Evolutionary conservation across 1,140 invertebrate genomes (phyloP), one percentile per base, ranked within the genome.

Genomic region (Ericerus pela): DNA sequence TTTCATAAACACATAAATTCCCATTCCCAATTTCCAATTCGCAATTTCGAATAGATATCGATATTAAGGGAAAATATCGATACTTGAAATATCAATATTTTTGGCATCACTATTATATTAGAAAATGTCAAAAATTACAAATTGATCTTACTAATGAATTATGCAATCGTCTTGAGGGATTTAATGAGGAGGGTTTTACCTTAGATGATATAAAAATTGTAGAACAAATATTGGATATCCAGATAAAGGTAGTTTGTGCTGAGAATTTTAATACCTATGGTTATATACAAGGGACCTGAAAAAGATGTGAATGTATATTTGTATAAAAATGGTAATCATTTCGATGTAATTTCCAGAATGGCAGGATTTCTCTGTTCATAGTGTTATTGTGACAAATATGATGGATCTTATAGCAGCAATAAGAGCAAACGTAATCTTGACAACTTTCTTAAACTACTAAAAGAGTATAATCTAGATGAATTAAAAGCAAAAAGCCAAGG

Each of bases 251-350:
- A 16, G 28, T 53, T n/a, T 14, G 27, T 30, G 51, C 51, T 10
- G 51, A 53, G 31, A 53, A 29, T 28, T 53, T 53, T 14, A 53
- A 53, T 20, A n/a, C 24, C 10, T n/a, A n/a, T n/a, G n/a, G 26
- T 53, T 29, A 14, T 53, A 10, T 53, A 53, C 31, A 43, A 16
- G 24, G 38, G 38, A 16, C 18, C 51, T 53, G 51, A 53, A 24
- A 53, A 53, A 53, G 26, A 28, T 2, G 31, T 30, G n/a, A 53
- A 53, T 30, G 27, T 53, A 8, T 53, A 53, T 30, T 53, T 53
- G 29, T n/a, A n/a, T 30, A 53, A 53, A 16, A 10, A 53, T 8
- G 51, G 22, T 8, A 24, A 51, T 14, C 47, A 51, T 20, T 51
- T 20, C 26, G 22, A 51, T 51, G 22, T 5, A 5, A 51, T 51